Evolutionary conservation across 2,797 vertebrate genomes (phyloP), one percentile per base, ranked within the genome.

Genomic region (Lagorchestes hirsutus): DNA sequence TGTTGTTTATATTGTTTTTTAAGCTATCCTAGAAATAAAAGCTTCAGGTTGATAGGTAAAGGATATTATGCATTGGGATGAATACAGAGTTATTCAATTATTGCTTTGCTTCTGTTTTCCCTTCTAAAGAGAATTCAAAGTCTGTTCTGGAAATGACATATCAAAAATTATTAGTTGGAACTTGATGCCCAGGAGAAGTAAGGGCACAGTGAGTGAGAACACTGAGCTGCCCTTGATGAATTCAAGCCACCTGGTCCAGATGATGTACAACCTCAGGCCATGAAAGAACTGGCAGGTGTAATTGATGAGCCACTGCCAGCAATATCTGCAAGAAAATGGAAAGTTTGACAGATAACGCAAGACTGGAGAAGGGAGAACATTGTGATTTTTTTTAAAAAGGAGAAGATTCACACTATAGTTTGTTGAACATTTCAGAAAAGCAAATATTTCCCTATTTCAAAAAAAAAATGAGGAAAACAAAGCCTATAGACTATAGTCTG

Each of bases 171-270:
- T 82, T 82, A 10, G 18, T 24, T 46, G 40, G 40, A 3, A 16
- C 6, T 82, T 24, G 74, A 46, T 82, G 46, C 74, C 74, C 74
- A 46, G 24, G 74, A 46, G 40, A 82, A 82, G 74, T 82, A 46
- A 82, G n/a, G 74, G 40, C 74, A 46, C 40, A 82, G 40, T 10
- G n/a, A 82, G n/a, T 46, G 40, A 82, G 74, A 82, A 24, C 74
- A 46, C 22, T 82, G 74, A 82, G 22, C 40, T 82, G 74, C 74
- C n/a, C 74, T 82, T 82, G 74, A 82, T 82, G 74, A 82, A 82
- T 82, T 82, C 74, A 82, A 82, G 74, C 40, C 74, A 82, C 74
- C 74, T 82, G 74, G 74, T 40, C 40, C n/a, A 82, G n/a, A 82
- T 46, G 74, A 82, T 46, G 74, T 82, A 82, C 74, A 46, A 82